Conservation (phyloP, 64 coral and sea anemone genomes). For the Montipora cactus region DNA sequence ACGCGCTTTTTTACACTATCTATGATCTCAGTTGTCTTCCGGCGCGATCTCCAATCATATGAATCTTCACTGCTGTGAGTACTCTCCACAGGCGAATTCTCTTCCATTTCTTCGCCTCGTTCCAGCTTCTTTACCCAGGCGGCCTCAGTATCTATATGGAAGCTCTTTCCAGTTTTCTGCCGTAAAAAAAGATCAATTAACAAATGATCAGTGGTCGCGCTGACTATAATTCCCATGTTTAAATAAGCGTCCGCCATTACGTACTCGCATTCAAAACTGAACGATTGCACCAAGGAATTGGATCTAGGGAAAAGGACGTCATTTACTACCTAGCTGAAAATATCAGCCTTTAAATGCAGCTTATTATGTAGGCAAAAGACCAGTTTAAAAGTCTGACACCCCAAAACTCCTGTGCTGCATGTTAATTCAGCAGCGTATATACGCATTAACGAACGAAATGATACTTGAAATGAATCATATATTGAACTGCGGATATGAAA, state of each 20-base stretch:
- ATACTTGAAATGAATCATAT: too few relatives aligned
- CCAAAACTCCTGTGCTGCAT: too few relatives aligned
- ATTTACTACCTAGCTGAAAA: too few relatives aligned
- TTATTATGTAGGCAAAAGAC: too few relatives aligned
- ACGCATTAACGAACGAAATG: too few relatives aligned
- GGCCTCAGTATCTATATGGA: neutral
- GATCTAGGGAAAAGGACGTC: too few relatives aligned
- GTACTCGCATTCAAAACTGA: too few relatives aligned
- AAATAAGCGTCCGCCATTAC: neutral
- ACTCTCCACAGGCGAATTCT: conserved; percentile 6
- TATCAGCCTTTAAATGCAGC: too few relatives aligned
- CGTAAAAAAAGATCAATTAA: neutral
- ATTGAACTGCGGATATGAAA: too few relatives aligned
- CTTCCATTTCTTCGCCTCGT: neutral
- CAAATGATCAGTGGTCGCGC: neutral
- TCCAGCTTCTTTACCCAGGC: neutral
- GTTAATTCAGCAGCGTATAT: too few relatives aligned
- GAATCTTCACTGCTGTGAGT: conserved; percentile 59
- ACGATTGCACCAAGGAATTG: too few relatives aligned
- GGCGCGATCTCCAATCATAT: conserved; percentile 54
- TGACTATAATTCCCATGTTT: neutral
- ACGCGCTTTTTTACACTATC: conserved; percentile 70
- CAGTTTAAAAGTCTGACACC: too few relatives aligned
- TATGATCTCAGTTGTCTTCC: conserved; percentile 51
- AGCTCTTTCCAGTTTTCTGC: neutral